Conservation (phyloP, 2,113 vertebrate genomes). For the Pterophyllum scalare region DNA sequence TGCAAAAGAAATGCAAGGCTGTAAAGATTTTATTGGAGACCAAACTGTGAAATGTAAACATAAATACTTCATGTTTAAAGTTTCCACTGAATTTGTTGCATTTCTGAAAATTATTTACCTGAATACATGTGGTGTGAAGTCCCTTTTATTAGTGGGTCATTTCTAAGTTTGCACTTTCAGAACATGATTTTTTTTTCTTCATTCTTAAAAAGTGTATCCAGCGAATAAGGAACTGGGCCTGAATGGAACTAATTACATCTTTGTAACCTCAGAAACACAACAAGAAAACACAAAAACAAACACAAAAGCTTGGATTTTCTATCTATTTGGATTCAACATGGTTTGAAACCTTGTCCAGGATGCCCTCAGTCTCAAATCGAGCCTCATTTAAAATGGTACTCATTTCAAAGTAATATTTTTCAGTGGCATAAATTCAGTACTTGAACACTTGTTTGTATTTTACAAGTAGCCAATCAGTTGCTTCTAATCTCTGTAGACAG, state of each 20-base stretch:
- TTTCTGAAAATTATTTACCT: background rate
- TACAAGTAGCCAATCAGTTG: background rate
- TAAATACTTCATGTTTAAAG: background rate
- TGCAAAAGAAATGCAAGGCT: background rate
- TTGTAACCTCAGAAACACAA: background rate
- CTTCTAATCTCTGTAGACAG: background rate
- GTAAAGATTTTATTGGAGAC: background rate
- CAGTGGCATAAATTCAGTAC: background rate
- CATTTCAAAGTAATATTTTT: background rate
- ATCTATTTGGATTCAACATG: background rate
- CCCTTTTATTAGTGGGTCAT: background rate
- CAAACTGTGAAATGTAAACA: background rate
- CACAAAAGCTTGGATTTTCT: background rate
- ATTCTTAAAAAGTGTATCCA: background rate
- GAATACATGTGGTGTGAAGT: background rate
- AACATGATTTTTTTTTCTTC: background rate
- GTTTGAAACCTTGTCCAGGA: background rate
- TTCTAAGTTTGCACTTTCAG: background rate
- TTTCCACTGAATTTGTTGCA: background rate
- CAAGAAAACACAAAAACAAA: background rate
- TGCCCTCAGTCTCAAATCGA: background rate
- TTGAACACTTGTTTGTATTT: slow-evolving; percentile 1
- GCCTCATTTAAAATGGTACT: background rate
- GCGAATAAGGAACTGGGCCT: background rate
- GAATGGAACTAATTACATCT: background rate